These are phyloP conservation scores for Magallana angulata DNA, from an alignment of 1,140 invertebrate species.

Conservation along the genomic window DNA sequence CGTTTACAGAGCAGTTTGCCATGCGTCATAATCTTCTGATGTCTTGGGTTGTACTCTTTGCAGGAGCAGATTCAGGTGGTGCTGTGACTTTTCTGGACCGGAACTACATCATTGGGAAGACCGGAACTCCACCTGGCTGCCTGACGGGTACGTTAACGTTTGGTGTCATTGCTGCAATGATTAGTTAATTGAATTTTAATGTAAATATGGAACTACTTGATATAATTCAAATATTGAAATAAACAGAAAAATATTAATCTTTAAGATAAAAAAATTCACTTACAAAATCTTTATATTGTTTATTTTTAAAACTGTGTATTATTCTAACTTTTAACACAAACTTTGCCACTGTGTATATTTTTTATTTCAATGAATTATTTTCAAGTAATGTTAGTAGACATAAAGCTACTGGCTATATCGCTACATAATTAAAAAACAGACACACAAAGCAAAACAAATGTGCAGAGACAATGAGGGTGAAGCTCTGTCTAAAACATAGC, in stretches of 20 bases:
- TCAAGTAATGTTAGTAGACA: neutral
- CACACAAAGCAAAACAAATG: neutral
- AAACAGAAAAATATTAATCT: no score
- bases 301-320: neutral
- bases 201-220: no score
- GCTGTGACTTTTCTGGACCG: neutral
- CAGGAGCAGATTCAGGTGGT: neutral
- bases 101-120: constrained; percentile 13
- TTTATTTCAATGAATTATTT: neutral
- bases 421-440: neutral
- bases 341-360: no score
- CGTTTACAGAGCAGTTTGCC: neutral
- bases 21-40: neutral
- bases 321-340: no score
- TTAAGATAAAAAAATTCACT: neutral
- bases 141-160: neutral
- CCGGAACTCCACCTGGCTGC: constrained; percentile 10
- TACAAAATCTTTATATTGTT: neutral
- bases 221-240: no score
- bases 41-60: neutral
- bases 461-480: no score
- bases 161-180: neutral
- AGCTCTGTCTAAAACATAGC: no score
- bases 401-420: neutral
- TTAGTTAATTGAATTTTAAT: no score